Evolutionary conservation across 1,140 invertebrate species (phyloP).

Genomic region (Neodiprion fabricii): DNA sequence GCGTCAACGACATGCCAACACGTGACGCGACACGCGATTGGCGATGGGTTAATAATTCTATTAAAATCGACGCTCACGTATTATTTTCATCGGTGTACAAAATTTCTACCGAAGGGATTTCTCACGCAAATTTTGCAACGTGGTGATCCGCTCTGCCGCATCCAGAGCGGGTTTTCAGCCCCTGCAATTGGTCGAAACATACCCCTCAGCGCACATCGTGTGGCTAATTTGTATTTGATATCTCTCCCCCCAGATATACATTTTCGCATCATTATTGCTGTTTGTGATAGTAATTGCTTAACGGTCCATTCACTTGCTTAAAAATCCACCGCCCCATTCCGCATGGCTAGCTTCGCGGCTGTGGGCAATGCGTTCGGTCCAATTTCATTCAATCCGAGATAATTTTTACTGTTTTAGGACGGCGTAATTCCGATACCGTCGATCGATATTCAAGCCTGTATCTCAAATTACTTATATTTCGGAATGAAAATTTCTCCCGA

Average conservation of each 20-base stretch:
- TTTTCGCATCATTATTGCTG: slow-evolving; percentile 1
- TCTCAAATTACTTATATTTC: too few relatives aligned
- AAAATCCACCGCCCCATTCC: not conserved
- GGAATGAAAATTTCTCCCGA: too few relatives aligned
- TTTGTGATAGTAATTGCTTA: slow-evolving; percentile 12
- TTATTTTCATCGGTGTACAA: not conserved
- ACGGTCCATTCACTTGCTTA: not conserved
- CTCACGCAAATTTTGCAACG: not conserved
- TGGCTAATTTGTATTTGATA: slow-evolving; percentile 7
- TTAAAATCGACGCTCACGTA: not conserved
- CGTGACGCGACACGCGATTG: not conserved
- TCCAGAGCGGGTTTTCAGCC: not conserved
- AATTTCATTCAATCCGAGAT: not conserved
- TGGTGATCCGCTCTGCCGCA: not conserved
- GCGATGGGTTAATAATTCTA: slow-evolving; percentile 5
- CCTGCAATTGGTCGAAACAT: not conserved
- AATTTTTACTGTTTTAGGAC: too few relatives aligned
- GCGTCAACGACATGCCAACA: slow-evolving; percentile 8
- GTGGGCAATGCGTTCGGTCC: not conserved
- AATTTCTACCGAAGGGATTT: not conserved
- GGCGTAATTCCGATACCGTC: too few relatives aligned
- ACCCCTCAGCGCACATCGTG: not conserved
- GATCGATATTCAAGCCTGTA: too few relatives aligned
- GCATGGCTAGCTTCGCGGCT: not conserved
- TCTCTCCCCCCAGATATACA: not conserved